Conservation (phyloP, 2,797 vertebrate genomes). For the Emys orbicularis region DNA sequence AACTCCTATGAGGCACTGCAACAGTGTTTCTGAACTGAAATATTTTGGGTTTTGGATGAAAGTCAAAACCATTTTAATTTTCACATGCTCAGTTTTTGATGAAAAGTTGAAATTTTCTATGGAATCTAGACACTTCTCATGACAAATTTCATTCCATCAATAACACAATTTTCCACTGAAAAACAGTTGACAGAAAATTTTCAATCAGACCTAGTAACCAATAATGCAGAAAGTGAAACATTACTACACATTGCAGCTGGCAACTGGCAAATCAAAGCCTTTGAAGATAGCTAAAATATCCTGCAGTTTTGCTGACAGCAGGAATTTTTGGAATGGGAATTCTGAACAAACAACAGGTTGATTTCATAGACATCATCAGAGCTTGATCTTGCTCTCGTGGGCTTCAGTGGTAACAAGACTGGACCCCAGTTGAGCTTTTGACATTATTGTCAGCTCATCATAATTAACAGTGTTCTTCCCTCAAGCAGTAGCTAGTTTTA, state of each 20-base stretch:
- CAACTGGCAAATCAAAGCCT: slow-evolving; percentile 20
- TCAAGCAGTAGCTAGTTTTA: slow-evolving; percentile 42
- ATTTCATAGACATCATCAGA: not conserved
- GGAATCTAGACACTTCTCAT: not conserved
- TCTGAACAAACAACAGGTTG: not conserved
- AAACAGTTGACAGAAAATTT: not conserved
- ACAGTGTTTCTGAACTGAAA: not conserved
- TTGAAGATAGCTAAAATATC: slow-evolving; percentile 14
- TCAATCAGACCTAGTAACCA: slow-evolving; percentile 37
- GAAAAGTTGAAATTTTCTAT: slow-evolving; percentile 10
- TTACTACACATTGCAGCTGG: slow-evolving; percentile 36
- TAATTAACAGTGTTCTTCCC: slow-evolving; percentile 30
- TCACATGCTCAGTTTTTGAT: not conserved
- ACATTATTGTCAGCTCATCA: slow-evolving; percentile 18
- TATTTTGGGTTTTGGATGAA: not conserved
- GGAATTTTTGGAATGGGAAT: not conserved
- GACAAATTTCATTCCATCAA: slow-evolving; percentile 11
- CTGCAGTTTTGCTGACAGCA: not conserved
- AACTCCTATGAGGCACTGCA: not conserved
- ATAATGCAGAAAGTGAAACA: slow-evolving; percentile 22
- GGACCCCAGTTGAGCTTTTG: not conserved
- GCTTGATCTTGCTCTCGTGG: not conserved
- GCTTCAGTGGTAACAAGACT: not conserved
- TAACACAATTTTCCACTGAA: slow-evolving; percentile 1
- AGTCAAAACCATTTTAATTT: not conserved